Evolutionary conservation across 2,888 invertebrate species (phyloP), one percentile per base, ranked within the genome.

Genomic region (Drosophila neoperkinsi): DNA sequence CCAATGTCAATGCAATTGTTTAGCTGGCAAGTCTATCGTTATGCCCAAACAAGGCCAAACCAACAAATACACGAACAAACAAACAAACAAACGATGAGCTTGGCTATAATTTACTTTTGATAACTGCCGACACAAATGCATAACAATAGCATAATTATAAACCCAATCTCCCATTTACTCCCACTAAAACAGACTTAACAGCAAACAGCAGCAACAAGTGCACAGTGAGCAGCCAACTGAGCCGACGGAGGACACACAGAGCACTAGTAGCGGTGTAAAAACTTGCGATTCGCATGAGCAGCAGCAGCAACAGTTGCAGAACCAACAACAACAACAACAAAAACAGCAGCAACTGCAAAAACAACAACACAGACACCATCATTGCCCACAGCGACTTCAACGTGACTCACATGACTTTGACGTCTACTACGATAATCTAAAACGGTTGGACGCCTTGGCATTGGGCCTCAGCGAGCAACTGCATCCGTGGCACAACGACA

Each of bases 401-500:
- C 65, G 73, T 50, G 64, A 81, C 51, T 83, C 90, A 74, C 90
- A 91, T 73, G 93, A 92, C 64, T 91, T 92, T 69, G 93, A 92
- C 67, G 92, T 93, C 67, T 93, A 93, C 77, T 93, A 93, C 78
- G 91, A 92, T 79, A 93, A 93, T 91, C 82, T 93, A 61, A 93
- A 93, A 74, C 92, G 92, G 63, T 87, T 93, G 78, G 93, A 93
- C 85, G 91, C 92, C 53, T 79, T 92, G 70, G 82, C 85, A 43
- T 81, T 90, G 78, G 90, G 84, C 9, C 78, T 90, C 18, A 84
- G 81, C 34, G 87, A 90, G 60, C 91, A 91, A 68, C 68, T 92
- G 79, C 92, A 92, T 80, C 92, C 92, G 61, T 93, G 92, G 92
- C 92, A 93, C 71, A 93, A 92, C 85, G 93, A 93, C 81, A 93